phyloP scores from a whole-genome alignment of 2,888 invertebrate species.

The Eurytoma californica region DNA sequence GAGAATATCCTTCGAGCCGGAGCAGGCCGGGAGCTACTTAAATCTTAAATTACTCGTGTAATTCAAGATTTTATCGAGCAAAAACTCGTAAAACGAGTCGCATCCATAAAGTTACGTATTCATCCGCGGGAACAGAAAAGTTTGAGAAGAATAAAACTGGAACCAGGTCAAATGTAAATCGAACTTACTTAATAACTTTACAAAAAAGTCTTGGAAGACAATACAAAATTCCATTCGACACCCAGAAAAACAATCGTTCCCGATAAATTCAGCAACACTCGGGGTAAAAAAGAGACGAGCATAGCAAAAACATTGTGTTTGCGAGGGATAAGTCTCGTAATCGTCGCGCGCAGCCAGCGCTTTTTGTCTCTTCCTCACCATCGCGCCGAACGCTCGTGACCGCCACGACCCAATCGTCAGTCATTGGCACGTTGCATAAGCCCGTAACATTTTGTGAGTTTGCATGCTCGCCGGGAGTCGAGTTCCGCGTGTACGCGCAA shows the following conservation, averaged over 20 bases:
- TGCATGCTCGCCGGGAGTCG: background rate
- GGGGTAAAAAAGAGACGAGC: background rate
- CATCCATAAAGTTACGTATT: background rate
- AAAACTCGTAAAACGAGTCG: slow-evolving; percentile 30
- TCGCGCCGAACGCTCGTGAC: background rate
- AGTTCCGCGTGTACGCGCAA: background rate
- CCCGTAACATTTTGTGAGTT: slow-evolving; percentile 11
- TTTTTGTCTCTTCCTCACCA: background rate
- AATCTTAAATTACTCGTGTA: slow-evolving; percentile 2
- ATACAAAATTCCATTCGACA: no score
- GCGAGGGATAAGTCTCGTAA: background rate
- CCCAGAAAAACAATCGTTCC: no score
- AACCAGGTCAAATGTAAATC: no score
- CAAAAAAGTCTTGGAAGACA: no score
- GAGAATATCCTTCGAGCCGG: background rate
- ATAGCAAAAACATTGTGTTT: background rate
- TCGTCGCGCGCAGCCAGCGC: background rate
- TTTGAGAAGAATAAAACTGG: no score
- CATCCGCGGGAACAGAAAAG: background rate
- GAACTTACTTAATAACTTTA: no score
- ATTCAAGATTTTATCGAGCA: slow-evolving; percentile 46
- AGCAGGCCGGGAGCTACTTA: slow-evolving; percentile 1
- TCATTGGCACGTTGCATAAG: slow-evolving; percentile 36
- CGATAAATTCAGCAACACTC: no score
- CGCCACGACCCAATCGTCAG: slow-evolving; percentile 3